A percentile compares a stretch with the other conserved stretches of the same genome.
Conservation (phyloP, 2,113 vertebrate genomes). For the Neolamprologus fasciatus region DNA sequence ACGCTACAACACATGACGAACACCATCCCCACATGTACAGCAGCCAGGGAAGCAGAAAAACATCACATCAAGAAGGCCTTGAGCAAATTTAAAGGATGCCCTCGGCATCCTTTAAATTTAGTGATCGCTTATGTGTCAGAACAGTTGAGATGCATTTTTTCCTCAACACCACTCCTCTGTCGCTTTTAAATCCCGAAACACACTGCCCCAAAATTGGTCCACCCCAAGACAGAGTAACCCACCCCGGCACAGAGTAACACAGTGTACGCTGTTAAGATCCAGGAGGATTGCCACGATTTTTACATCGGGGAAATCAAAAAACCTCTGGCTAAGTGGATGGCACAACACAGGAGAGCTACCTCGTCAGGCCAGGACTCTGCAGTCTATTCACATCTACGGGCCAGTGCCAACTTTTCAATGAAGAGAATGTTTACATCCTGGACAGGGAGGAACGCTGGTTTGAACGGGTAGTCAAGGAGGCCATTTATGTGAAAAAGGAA, state of each 20-base stretch:
- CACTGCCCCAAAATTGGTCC: neutral
- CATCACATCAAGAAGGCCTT: neutral
- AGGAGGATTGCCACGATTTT: neutral
- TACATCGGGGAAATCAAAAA: neutral
- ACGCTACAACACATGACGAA: neutral
- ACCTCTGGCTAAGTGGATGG: neutral
- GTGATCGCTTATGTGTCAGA: neutral
- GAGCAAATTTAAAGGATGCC: neutral
- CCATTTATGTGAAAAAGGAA: neutral
- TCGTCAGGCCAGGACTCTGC: neutral
- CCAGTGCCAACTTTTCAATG: neutral
- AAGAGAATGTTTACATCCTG: neutral
- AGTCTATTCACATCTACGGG: neutral
- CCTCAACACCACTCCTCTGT: neutral
- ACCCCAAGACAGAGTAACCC: neutral
- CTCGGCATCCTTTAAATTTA: neutral
- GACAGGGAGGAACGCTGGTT: neutral
- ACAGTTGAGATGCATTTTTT: neutral
- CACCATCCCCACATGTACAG: neutral
- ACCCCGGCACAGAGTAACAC: neutral
- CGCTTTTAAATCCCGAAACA: neutral
- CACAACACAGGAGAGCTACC: neutral
- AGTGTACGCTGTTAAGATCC: neutral
- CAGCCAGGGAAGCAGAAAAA: neutral
- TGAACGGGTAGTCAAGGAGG: neutral